Conservation (phyloP, 2,797 vertebrate genomes). For the Gymnothorax javanicus region DNA sequence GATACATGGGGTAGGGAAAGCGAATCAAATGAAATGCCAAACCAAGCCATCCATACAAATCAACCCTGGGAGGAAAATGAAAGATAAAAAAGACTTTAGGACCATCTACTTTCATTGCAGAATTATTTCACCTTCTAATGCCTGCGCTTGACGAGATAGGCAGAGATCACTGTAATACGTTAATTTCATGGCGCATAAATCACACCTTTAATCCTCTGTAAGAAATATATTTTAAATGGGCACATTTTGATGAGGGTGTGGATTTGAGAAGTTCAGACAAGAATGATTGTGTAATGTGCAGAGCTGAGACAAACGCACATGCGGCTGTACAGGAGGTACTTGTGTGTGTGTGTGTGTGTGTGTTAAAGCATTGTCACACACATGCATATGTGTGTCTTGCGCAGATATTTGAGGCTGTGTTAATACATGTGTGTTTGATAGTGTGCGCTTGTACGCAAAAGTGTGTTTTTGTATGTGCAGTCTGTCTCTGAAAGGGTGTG, state of each 20-base stretch:
- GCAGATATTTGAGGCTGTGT: slow-evolving; percentile 19
- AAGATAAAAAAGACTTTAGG: not conserved
- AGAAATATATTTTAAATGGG: not conserved
- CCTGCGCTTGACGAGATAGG: slow-evolving; percentile 10
- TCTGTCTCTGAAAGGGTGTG: not conserved
- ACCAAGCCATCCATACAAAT: not conserved
- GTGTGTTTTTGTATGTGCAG: not conserved
- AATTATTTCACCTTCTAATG: slow-evolving; percentile 25
- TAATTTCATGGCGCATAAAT: slow-evolving; percentile 29
- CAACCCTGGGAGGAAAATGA: not conserved
- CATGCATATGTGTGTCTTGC: not conserved
- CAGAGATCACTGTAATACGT: slow-evolving; percentile 21
- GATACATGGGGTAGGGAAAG: not conserved
- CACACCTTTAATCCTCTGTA: slow-evolving; percentile 23
- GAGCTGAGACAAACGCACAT: not conserved
- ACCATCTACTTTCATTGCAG: not conserved
- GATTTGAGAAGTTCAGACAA: not conserved
- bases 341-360: slow-evolving; percentile 30
- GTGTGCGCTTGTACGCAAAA: not conserved
- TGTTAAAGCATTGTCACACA: not conserved
- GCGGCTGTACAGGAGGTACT: no score
- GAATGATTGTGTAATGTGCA: not conserved
- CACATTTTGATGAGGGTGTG: not conserved
- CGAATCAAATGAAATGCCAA: slow-evolving; percentile 5
- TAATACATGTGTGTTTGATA: not conserved